A percentile compares a stretch with the other conserved stretches of the same genome.
Conservation (phyloP, 2,888 invertebrate species). For the Eumacrocentrus americanus region DNA sequence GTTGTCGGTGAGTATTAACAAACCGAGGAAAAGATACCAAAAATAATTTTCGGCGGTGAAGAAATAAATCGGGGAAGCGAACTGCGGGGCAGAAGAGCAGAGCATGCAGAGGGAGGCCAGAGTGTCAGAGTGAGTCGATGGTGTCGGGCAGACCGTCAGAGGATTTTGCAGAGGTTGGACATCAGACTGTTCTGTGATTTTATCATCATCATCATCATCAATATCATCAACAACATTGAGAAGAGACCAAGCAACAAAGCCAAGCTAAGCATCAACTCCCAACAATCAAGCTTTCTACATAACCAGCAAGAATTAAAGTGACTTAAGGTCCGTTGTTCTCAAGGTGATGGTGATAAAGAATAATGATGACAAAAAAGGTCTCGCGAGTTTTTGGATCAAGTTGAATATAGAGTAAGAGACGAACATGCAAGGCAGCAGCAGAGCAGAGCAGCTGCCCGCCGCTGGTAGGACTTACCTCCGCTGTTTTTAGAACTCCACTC, state of each 20-base stretch:
- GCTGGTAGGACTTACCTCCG: constrained; percentile 58
- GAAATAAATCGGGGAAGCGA: constrained; percentile 54
- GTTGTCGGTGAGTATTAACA: constrained; percentile 48
- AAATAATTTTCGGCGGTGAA: constrained; percentile 59
- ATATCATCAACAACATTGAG: too few species aligned
- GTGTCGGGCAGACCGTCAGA: constrained; percentile 5
- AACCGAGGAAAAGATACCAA: constrained; percentile 60
- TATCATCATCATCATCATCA: too few species aligned
- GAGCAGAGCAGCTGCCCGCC: constrained; percentile 42
- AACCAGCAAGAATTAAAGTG: too few species aligned
- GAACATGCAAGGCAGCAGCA: constrained; percentile 25
- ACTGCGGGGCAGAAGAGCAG: constrained; percentile 37
- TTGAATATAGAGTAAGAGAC: constrained; percentile 26
- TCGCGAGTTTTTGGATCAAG: constrained; percentile 26
- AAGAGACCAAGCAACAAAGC: too few species aligned
- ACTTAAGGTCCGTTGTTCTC: too few species aligned
- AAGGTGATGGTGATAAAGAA: neutral
- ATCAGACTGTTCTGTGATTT: too few species aligned
- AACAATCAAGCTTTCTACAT: too few species aligned
- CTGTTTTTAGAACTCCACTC: constrained; percentile 62
- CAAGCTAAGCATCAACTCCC: too few species aligned
- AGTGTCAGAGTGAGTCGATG: constrained; percentile 23
- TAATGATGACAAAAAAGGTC: constrained; percentile 13
- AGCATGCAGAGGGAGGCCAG: constrained; percentile 25
- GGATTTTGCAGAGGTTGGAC: constrained; percentile 14